These are phyloP conservation scores for Disparrhopalites patrizii DNA, from an alignment of 2,888 invertebrate species.

Conservation along the genomic window DNA sequence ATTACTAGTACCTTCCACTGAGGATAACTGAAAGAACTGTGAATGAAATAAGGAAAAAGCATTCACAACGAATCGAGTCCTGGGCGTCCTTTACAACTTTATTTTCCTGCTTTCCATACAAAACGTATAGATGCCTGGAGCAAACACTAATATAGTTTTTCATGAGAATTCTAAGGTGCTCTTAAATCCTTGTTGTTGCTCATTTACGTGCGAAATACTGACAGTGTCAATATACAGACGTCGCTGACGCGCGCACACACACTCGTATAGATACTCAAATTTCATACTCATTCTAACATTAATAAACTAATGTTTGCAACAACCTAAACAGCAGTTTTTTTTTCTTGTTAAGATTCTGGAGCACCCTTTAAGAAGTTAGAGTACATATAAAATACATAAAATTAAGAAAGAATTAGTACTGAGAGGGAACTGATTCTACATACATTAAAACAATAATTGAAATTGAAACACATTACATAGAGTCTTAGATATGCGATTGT, in stretches of 20 bases:
- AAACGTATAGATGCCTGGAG: too few species aligned
- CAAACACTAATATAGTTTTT: too few species aligned
- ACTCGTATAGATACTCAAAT: background rate
- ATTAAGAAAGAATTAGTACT: background rate
- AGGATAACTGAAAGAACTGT: too few species aligned
- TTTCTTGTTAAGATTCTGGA: background rate
- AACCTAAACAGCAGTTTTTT: background rate
- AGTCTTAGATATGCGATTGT: too few species aligned
- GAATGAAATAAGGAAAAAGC: too few species aligned
- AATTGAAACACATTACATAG: constrained; percentile 1
- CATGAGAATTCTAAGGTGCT: too few species aligned
- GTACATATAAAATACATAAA: constrained; percentile 6
- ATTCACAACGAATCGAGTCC: too few species aligned
- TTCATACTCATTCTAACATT: background rate
- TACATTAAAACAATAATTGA: constrained; percentile 8
- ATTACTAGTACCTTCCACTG: too few species aligned
- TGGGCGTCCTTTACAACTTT: too few species aligned
- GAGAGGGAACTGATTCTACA: background rate
- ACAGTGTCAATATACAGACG: background rate
- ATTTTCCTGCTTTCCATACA: too few species aligned
- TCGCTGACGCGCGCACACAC: background rate
- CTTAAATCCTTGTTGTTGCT: background rate
- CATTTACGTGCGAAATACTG: background rate
- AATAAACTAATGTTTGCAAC: background rate
- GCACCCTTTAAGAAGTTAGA: too few species aligned